Evolutionary conservation across 2,888 invertebrate genomes (phyloP).

Genomic region (Cephonodes hylas): DNA sequence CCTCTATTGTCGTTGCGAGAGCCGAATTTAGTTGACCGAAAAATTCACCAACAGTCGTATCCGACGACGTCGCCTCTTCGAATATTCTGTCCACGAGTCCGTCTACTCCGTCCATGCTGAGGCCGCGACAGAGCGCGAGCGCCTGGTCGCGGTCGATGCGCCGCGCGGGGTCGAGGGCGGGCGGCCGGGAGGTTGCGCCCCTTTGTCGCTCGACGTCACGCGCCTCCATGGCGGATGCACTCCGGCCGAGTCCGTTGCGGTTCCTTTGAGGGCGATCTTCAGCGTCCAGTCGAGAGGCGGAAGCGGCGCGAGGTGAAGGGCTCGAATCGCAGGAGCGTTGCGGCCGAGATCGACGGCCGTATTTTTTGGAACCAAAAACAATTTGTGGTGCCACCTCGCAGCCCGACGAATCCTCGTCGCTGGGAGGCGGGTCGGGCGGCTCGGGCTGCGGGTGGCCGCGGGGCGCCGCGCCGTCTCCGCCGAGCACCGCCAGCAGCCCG

Average conservation of each 20-base stretch:
- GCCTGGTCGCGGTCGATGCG: slow-evolving; percentile 60
- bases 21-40: slow-evolving; percentile 64
- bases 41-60: slow-evolving; percentile 72
- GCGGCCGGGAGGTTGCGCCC: slow-evolving; percentile 7
- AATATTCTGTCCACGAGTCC: slow-evolving; percentile 61
- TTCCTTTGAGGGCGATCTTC: slow-evolving; percentile 39
- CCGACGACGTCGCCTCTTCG: slow-evolving; percentile 43
- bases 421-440: slow-evolving; percentile 38
- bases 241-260: slow-evolving; percentile 52
- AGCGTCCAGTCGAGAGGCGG: slow-evolving; percentile 58
- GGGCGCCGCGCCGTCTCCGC: slow-evolving; percentile 64
- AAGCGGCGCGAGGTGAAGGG: slow-evolving; percentile 50
- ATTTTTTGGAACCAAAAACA: slow-evolving; percentile 87
- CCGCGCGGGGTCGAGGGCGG: slow-evolving; percentile 54
- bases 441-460: slow-evolving; percentile 37
- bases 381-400: slow-evolving; percentile 87
- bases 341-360: slow-evolving; percentile 87
- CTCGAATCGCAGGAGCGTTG: slow-evolving; percentile 45
- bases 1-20: slow-evolving; percentile 54
- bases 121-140: slow-evolving; percentile 58
- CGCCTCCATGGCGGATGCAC: slow-evolving; percentile 56
- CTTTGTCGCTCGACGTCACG: slow-evolving; percentile 25
- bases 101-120: slow-evolving; percentile 65
- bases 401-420: slow-evolving; percentile 82
- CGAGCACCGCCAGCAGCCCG: slow-evolving; percentile 86